Evolutionary conservation across 2,888 invertebrate species (phyloP), one percentile per base, ranked within the genome.

Genomic region (Cheilosia pagana): DNA sequence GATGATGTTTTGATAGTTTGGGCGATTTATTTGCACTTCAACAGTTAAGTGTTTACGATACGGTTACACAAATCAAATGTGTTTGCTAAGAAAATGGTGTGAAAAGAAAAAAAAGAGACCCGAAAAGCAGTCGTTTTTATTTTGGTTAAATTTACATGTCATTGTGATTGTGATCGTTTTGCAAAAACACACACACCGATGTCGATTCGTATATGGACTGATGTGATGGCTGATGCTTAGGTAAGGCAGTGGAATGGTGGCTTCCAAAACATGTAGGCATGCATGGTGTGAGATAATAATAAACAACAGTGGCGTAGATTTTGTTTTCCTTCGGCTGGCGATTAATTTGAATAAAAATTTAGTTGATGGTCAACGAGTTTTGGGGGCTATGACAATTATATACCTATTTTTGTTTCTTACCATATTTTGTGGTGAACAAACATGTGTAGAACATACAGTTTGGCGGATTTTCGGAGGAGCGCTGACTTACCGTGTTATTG

Each of bases 321-420:
- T 23, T 6, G 12, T 53, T 19, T n/a, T 19, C 12, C 52, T 25
- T 62, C 19, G 25, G 25, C 53, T 35, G 28, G 43, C 72, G 74
- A 62, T 71, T 60, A 85, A 85, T 85, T 85, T 79, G 71, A 85
- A 85, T 85, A 85, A 85, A 74, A 85, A 85, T 85, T 79, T 65
- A 52, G 85, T 79, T 76, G 85, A 79, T 60, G 85, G 85, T 70
- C 79, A 85, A 76, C 85, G 12, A 55, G 79, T 85, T 67, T 67
- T 75, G 41, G 41, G 48, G 19, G 21, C 57, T 76, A 55, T 67
- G 59, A 70, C 67, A 59, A 59, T 28, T 71, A 28, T 70, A 23
- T 39, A 55, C 3, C 55, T 43, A 16, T 53, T 31, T 31, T 35
- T 74, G 63, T 68, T 28, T 23, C 16, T 52, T 31, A 19, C 19